Evolutionary conservation across 2,113 vertebrate genomes (phyloP).

Genomic region (Leucosticte australis): DNA sequence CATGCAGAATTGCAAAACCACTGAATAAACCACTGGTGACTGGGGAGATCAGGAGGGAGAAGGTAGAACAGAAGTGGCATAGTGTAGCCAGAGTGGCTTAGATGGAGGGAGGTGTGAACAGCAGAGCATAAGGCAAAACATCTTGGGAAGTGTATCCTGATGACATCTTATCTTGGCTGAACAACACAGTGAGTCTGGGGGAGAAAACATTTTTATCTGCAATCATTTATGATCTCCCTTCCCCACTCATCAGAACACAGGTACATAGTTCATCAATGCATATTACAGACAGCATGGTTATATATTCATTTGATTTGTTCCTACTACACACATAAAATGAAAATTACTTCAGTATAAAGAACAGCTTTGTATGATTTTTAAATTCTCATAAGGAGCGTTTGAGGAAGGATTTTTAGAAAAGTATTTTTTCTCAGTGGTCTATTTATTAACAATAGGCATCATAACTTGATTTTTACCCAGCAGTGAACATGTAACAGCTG

Average conservation of each 20-base stretch:
- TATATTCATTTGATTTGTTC: background rate
- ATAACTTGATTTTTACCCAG: background rate
- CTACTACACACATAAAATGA: background rate
- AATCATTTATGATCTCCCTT: background rate
- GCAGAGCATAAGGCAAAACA: slow-evolving; percentile 49
- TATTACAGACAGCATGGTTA: background rate
- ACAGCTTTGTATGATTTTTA: background rate
- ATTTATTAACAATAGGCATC: background rate
- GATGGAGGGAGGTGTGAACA: slow-evolving; percentile 9
- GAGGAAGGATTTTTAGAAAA: background rate
- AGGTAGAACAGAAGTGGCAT: background rate
- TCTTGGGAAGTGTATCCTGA: slow-evolving; percentile 40
- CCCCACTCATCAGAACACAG: background rate
- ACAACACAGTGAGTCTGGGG: background rate
- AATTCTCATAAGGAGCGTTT: background rate
- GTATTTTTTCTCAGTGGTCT: background rate
- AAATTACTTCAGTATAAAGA: background rate
- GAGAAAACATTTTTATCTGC: background rate
- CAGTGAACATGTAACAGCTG: background rate
- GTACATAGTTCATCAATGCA: background rate
- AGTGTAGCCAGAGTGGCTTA: background rate
- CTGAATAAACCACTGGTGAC: background rate
- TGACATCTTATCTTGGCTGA: slow-evolving; percentile 17
- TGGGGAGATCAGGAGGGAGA: background rate
- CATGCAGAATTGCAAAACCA: background rate